Conservation (phyloP, 2,888 invertebrate genomes). For the Athalia cordata region DNA sequence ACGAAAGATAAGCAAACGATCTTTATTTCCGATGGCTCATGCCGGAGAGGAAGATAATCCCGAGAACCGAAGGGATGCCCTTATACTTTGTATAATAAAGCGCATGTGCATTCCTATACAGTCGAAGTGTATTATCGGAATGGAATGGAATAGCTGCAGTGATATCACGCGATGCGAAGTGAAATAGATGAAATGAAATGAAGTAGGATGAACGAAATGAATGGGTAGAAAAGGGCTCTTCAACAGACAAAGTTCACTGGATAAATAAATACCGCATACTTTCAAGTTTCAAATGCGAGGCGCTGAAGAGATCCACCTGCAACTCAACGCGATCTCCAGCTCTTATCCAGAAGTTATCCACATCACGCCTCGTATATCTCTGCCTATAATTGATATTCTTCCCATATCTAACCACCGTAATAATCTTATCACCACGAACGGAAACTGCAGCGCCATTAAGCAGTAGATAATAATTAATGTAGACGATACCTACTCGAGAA, state of each 20-base stretch:
- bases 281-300: conserved; percentile 3
- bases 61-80: conserved; percentile 31
- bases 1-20: conserved; percentile 42
- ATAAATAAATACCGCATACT: conserved; percentile 37
- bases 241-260: conserved; percentile 41
- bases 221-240: conserved; percentile 36
- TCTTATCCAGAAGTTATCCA: conserved; percentile 15
- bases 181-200: conserved; percentile 24
- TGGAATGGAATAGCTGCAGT: no score
- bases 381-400: background rate
- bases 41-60: conserved; percentile 29
- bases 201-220: conserved; percentile 28
- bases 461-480: no score
- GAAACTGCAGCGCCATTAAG: background rate
- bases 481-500: no score
- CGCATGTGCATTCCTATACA: background rate
- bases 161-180: background rate
- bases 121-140: background rate
- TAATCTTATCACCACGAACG: background rate
- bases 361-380: conserved; percentile 15
- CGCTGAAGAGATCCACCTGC: conserved; percentile 39
- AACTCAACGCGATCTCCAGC: conserved; percentile 29
- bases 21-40: conserved; percentile 18
- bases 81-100: background rate
- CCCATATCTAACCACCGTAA: background rate